A percentile compares a stretch with the other conserved stretches of the same genome.
Conservation (phyloP, 2,888 invertebrate genomes). For the Asteroscopus sphinx region DNA sequence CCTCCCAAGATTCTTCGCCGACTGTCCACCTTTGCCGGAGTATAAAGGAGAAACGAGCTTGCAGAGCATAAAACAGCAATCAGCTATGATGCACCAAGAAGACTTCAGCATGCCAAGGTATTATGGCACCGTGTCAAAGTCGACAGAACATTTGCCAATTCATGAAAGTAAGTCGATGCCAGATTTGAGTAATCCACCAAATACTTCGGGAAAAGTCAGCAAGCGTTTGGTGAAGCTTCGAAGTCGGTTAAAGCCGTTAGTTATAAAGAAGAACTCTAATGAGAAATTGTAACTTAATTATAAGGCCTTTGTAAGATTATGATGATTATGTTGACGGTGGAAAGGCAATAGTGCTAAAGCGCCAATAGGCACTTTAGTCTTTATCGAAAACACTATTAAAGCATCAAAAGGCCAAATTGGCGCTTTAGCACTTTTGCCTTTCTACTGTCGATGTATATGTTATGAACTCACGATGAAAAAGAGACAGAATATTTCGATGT, state of each 20-base stretch:
- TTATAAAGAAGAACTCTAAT: conserved; percentile 85
- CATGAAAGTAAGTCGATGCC: conserved; percentile 88
- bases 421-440: no score
- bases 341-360: no score
- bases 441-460: no score
- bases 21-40: conserved; percentile 78
- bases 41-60: conserved; percentile 84
- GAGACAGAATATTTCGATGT: background rate
- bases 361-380: no score
- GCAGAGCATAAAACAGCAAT: conserved; percentile 87
- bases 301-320: conserved; percentile 48
- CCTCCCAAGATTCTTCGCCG: conserved; percentile 84
- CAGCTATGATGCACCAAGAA: conserved; percentile 84
- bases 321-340: background rate
- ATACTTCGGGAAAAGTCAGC: conserved; percentile 76
- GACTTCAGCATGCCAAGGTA: conserved; percentile 92
- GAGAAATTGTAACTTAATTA: conserved; percentile 70
- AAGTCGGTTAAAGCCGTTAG: conserved; percentile 82
- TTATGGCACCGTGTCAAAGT: conserved; percentile 83
- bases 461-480: background rate
- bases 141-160: conserved; percentile 70
- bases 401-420: no score
- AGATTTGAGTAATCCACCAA: conserved; percentile 76
- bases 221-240: conserved; percentile 84
- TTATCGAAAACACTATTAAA: no score